phyloP scores from a whole-genome alignment of 2,888 invertebrate species.

The Drosophila helvetica region DNA sequence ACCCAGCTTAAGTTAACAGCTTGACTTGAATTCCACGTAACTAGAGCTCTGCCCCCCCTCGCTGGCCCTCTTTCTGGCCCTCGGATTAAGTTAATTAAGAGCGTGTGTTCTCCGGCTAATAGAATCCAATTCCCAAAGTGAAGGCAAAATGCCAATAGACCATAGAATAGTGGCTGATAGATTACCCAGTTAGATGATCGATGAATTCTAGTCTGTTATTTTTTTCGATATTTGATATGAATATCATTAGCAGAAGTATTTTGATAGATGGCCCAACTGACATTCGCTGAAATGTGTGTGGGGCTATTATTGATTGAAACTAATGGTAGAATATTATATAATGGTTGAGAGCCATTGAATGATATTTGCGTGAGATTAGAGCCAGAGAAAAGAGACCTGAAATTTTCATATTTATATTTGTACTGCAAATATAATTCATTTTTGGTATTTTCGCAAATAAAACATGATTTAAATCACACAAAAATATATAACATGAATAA shows the following conservation, averaged over 20 bases:
- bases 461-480: too few relatives aligned
- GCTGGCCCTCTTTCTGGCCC: background rate
- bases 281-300: background rate
- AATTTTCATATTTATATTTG: too few relatives aligned
- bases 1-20: slow-evolving; percentile 38
- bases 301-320: background rate
- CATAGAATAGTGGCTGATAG: slow-evolving; percentile 11
- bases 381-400: too few relatives aligned
- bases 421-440: too few relatives aligned
- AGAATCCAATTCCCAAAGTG: slow-evolving; percentile 27
- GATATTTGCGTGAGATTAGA: too few relatives aligned
- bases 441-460: too few relatives aligned
- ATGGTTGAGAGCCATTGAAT: background rate
- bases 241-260: background rate
- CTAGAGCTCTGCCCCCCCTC: slow-evolving; percentile 16
- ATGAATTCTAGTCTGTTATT: slow-evolving; percentile 15
- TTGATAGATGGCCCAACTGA: slow-evolving; percentile 7
- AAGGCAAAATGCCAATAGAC: slow-evolving; percentile 1
- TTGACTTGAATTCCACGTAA: slow-evolving; percentile 37
- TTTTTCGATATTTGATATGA: slow-evolving; percentile 1
- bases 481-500: too few relatives aligned
- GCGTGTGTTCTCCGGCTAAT: slow-evolving; percentile 23
- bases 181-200: slow-evolving; percentile 41
- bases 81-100: slow-evolving; percentile 39
- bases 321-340: background rate